A percentile compares a stretch with the other conserved stretches of the same genome.
These are phyloP conservation scores for Arremon brunneinucha DNA, from an alignment of 2,797 vertebrate species.

Conservation along the genomic window DNA sequence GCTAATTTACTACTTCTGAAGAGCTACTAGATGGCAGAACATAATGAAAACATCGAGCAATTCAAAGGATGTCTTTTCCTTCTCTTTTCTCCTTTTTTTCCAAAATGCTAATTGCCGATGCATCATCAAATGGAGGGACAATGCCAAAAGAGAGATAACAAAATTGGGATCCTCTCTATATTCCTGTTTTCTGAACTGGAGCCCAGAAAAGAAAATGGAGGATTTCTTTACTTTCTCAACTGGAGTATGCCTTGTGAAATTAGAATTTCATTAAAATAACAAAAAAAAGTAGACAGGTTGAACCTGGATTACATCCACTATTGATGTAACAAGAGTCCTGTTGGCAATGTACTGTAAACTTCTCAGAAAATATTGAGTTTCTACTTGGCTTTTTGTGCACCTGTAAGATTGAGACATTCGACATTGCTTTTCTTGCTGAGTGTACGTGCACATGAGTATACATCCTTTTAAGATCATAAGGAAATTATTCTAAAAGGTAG, in stretches of 20 bases:
- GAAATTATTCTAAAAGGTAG: neutral
- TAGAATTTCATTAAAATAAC: neutral
- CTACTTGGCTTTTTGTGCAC: neutral
- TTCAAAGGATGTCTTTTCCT: neutral
- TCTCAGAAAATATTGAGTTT: neutral
- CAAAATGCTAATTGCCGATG: neutral
- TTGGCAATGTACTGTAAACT: neutral
- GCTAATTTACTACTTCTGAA: conserved; percentile 24
- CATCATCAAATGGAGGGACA: neutral
- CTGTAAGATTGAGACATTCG: neutral
- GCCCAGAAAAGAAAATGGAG: neutral
- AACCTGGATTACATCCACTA: neutral
- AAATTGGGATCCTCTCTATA: neutral
- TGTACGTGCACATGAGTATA: neutral
- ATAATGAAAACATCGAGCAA: neutral
- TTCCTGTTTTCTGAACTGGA: neutral
- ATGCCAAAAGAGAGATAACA: neutral
- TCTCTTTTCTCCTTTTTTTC: neutral
- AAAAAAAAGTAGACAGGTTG: neutral
- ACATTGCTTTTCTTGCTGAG: neutral
- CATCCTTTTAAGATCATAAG: neutral
- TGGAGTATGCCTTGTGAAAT: neutral
- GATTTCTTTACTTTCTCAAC: neutral
- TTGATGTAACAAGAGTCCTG: neutral
- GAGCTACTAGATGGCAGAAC: neutral